These are phyloP conservation scores for Morone saxatilis DNA, from an alignment of 2,113 vertebrate genomes.

Conservation along the genomic window DNA sequence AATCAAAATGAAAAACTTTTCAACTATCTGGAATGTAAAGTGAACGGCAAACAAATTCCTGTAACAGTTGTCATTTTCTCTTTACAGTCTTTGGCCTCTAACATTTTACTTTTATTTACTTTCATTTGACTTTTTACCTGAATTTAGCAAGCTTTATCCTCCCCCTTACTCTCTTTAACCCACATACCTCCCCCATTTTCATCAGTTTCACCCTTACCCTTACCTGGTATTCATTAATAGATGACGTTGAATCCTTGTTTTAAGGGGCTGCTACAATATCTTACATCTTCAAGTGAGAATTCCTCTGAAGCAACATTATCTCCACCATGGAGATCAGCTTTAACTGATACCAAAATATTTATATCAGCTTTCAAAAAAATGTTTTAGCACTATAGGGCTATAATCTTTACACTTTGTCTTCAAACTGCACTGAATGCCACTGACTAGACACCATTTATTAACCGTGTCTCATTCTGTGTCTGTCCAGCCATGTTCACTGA, in stretches of 20 bases:
- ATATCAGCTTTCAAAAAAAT: not conserved
- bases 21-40: no score
- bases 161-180: not conserved
- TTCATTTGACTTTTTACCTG: not conserved
- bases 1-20: no score
- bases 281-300: not conserved
- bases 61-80: no score
- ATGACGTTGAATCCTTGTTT: not conserved
- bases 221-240: not conserved
- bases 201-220: not conserved
- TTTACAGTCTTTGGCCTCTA: not conserved
- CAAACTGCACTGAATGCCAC: not conserved
- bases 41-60: no score
- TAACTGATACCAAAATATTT: not conserved
- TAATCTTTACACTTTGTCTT: not conserved
- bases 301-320: no score
- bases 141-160: not conserved
- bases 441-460: not conserved
- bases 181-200: not conserved
- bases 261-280: not conserved
- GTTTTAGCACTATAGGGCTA: not conserved
- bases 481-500: slow-evolving; percentile 94
- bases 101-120: not conserved
- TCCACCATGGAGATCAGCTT: not conserved
- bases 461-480: slow-evolving; percentile 33